A percentile compares a stretch with the other conserved stretches of the same genome.
These are phyloP conservation scores for Pemphigus obesinymphae DNA, from an alignment of 1,140 invertebrate species.

Conservation along the genomic window DNA sequence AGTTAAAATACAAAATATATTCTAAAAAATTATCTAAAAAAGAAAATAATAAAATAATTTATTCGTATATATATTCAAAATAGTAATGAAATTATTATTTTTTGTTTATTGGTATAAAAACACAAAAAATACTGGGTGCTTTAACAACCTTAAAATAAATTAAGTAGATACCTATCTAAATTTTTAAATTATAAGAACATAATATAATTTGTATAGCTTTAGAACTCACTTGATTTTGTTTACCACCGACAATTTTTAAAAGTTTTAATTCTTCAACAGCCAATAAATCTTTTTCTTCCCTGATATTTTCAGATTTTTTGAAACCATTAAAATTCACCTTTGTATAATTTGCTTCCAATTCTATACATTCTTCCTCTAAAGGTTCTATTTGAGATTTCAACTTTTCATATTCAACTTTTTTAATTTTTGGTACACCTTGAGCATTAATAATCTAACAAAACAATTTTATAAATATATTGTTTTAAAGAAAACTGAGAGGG, in stretches of 20 bases:
- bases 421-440: constrained; percentile 3
- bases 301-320: constrained; percentile 31
- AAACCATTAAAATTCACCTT: constrained; percentile 29
- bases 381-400: background rate
- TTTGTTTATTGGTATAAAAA: too few relatives aligned
- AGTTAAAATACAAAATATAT: too few relatives aligned
- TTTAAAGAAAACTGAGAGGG: background rate
- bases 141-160: too few relatives aligned
- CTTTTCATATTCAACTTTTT: background rate
- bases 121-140: too few relatives aligned
- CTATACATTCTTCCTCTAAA: background rate
- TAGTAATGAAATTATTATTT: too few relatives aligned
- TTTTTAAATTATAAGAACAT: too few relatives aligned
- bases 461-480: background rate
- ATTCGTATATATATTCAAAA: too few relatives aligned
- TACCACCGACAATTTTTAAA: background rate
- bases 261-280: constrained; percentile 2
- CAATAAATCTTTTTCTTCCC: constrained; percentile 16
- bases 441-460: constrained; percentile 16
- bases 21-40: too few relatives aligned
- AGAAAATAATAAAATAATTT: too few relatives aligned
- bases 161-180: too few relatives aligned
- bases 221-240: constrained; percentile 28
- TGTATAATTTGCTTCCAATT: constrained; percentile 23
- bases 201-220: background rate